Percentiles rank a stretch among this genome's conserved stretches.
These are phyloP conservation scores for Apomyelois bistriatella DNA, from an alignment of 2,888 invertebrate species.

Conservation along the genomic window DNA sequence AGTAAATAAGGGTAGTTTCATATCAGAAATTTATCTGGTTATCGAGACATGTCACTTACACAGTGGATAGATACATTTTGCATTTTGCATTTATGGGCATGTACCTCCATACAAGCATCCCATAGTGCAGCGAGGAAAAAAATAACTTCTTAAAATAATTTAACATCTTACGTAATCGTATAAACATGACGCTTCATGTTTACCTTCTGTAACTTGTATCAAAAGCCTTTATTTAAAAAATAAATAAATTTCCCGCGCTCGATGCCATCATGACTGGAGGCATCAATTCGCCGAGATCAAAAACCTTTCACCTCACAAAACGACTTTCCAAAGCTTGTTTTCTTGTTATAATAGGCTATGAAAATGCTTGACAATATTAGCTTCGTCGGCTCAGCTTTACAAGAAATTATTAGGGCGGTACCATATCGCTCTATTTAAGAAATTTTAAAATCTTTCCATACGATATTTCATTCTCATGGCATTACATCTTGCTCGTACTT, in stretches of 20 bases:
- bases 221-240: conserved; percentile 19
- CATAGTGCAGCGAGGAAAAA: too few species aligned
- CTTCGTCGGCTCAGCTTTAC: conserved; percentile 17
- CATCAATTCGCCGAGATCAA: conserved; percentile 1
- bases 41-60: too few species aligned
- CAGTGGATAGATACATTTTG: too few species aligned
- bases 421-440: background rate
- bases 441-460: too few species aligned
- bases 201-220: background rate
- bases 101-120: too few species aligned
- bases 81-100: too few species aligned
- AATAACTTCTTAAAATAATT: too few species aligned
- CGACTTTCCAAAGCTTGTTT: conserved; percentile 17
- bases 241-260: background rate
- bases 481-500: too few species aligned
- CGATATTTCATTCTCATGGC: too few species aligned
- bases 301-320: conserved; percentile 13
- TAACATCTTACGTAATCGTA: background rate
- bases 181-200: background rate
- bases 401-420: background rate
- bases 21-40: too few species aligned
- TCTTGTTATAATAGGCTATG: conserved; percentile 18
- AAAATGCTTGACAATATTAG: conserved; percentile 28
- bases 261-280: background rate
- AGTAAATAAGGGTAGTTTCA: too few species aligned